Percentiles rank a stretch among this genome's conserved stretches.
These are phyloP conservation scores for Aelia acuminata DNA, from an alignment of 2,888 invertebrate species.

Conservation along the genomic window DNA sequence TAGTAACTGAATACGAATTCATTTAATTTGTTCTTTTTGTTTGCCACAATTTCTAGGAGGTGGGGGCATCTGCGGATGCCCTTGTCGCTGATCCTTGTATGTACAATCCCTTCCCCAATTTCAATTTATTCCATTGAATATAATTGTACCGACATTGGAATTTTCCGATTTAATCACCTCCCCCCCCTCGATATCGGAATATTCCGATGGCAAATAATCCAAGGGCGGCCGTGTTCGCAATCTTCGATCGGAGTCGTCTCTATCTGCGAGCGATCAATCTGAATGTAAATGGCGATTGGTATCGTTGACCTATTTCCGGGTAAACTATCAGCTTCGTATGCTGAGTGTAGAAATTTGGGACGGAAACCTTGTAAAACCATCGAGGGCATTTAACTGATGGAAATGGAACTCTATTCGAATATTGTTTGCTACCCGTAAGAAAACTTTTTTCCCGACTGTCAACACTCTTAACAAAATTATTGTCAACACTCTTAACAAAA, in stretches of 20 bases:
- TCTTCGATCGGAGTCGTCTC: neutral
- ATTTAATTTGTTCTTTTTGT: no score
- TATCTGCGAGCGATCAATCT: neutral
- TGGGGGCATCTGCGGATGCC: no score
- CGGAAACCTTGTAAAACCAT: neutral
- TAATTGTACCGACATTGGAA: neutral
- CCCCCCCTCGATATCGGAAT: neutral
- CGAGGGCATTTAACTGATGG: neutral
- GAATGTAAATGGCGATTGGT: neutral
- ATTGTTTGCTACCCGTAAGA: no score
- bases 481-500: no score
- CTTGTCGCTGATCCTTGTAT: no score
- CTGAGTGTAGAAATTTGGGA: neutral
- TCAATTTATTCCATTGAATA: no score
- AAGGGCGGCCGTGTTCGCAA: neutral
- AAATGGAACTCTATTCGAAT: no score
- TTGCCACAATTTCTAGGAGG: no score
- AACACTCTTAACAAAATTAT: no score
- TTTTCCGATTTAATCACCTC: neutral
- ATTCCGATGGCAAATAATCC: constrained; percentile 30
- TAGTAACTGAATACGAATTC: no score
- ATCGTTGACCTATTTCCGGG: neutral
- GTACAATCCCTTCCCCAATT: no score
- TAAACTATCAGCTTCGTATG: neutral
- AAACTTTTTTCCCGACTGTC: no score